Evolutionary conservation across 1,140 invertebrate species (phyloP).

Genomic region (Drosophila pachea): DNA sequence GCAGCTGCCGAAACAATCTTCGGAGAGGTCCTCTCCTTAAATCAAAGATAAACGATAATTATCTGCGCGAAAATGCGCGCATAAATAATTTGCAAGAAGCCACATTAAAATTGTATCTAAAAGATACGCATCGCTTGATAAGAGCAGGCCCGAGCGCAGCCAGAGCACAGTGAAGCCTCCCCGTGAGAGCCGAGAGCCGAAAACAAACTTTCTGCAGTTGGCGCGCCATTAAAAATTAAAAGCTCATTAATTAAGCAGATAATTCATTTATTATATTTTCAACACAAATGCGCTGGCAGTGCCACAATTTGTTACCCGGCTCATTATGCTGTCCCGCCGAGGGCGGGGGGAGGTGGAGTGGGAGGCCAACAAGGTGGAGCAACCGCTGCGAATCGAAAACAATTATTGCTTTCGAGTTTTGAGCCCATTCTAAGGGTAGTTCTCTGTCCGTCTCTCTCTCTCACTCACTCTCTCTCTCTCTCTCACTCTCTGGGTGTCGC

Average conservation of each 20-base stretch:
- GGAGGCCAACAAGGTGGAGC: constrained; percentile 26
- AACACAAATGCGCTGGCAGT: constrained; percentile 57
- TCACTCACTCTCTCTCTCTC: no score
- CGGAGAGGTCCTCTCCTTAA: constrained; percentile 64
- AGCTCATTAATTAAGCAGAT: constrained; percentile 77
- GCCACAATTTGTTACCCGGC: constrained; percentile 67
- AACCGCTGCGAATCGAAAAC: constrained; percentile 70
- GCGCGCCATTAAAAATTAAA: constrained; percentile 76
- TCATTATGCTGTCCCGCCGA: constrained; percentile 57
- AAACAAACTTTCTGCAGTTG: constrained; percentile 42
- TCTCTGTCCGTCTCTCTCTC: background rate
- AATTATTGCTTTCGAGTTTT: constrained; percentile 54
- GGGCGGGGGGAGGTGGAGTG: constrained; percentile 12
- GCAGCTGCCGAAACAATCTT: constrained; percentile 47
- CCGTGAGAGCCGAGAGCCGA: constrained; percentile 33
- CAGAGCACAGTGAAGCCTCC: constrained; percentile 25
- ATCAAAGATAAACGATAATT: constrained; percentile 79
- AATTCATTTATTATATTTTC: constrained; percentile 78
- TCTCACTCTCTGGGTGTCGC: background rate
- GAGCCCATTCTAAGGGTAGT: constrained; percentile 35
- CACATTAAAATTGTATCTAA: constrained; percentile 78
- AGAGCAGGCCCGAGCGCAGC: constrained; percentile 1
- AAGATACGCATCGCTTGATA: constrained; percentile 68
- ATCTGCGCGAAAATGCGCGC: constrained; percentile 77
- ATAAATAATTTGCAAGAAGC: constrained; percentile 79